Evolutionary conservation across 2,888 invertebrate genomes (phyloP), one percentile per base, ranked within the genome.

Genomic region (Drosophila lutescens): DNA sequence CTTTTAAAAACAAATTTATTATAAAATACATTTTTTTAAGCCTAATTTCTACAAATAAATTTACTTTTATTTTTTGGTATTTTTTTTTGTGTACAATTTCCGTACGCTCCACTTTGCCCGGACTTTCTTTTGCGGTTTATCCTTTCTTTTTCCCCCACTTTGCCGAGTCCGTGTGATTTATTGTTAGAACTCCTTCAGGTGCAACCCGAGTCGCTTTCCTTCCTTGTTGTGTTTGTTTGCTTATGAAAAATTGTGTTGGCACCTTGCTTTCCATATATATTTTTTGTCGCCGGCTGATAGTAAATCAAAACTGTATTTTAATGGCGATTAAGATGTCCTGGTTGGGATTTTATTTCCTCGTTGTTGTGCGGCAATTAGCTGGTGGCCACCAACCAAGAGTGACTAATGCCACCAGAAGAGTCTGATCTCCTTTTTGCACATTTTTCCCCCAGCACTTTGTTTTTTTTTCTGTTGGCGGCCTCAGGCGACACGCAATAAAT

Each of bases 401-500:
- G 82, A 82, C 87, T 82, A 82, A 82, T 86, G 87, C 81, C 59
- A 41, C 46, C 44, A 53, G 46, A 38, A 62, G 54, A 55, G 54
- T 54, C 59, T 44, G 54, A 59, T 43, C 55, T 55, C 68, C 55
- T 55, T 20, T 54, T 30, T 23, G 17, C 49, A 13, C 47, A 26
- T 53, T 40, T 47, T 38, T 13, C 13, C 32, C 34, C 26, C 38
- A 20, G 2, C 12, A 34, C 26, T 26, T 30, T 30, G 7, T 30
- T 15, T 12, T 15, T 30, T 15, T 47, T 59, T 46, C 15, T 53
- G 47, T 38, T 49, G 72, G 80, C 79, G 79, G 79, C 80, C 57
- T 59, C 83, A 83, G 80, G 88, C 86, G 84, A 88, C 84, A 85
- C 88, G 84, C 84, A 87, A 85, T 85, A 85, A 85, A 85, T 85